A percentile compares a stretch with the other conserved stretches of the same genome.
These are phyloP conservation scores for Brachypalpus laphriformis DNA, from an alignment of 2,888 invertebrate species.

Conservation along the genomic window DNA sequence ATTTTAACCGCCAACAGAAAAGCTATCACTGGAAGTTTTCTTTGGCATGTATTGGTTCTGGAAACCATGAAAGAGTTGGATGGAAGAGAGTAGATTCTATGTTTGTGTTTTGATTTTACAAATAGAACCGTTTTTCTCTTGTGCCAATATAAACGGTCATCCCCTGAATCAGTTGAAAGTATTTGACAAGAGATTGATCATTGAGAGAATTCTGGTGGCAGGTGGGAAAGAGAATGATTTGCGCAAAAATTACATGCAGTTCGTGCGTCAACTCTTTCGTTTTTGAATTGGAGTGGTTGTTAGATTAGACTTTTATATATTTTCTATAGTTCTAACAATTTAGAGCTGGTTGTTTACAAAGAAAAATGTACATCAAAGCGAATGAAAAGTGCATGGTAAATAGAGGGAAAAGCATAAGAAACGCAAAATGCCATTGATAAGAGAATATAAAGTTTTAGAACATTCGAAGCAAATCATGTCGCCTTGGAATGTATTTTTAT, in stretches of 20 bases:
- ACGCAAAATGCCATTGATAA: too few species aligned
- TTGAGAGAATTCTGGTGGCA: neutral
- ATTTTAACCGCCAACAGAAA: slow-evolving; percentile 47
- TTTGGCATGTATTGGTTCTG: slow-evolving; percentile 29
- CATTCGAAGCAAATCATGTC: too few species aligned
- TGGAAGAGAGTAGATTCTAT: slow-evolving; percentile 12
- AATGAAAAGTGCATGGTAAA: too few species aligned
- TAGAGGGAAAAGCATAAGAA: too few species aligned
- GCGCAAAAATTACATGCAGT: neutral
- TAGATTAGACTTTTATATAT: neutral
- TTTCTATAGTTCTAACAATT: neutral
- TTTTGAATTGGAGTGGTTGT: neutral
- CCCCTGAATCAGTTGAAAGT: neutral
- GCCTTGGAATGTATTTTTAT: too few species aligned
- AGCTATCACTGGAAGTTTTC: slow-evolving; percentile 48
- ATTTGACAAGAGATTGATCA: neutral
- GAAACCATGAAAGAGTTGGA: slow-evolving; percentile 32
- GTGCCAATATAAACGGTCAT: neutral
- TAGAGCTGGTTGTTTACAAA: too few species aligned
- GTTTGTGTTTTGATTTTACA: slow-evolving; percentile 40
- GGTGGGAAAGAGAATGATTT: neutral
- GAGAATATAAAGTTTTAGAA: too few species aligned
- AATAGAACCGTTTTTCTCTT: slow-evolving; percentile 71
- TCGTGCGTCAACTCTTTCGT: slow-evolving; percentile 44
- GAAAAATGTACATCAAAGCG: too few species aligned